Percentiles rank a stretch among this genome's conserved stretches.
phyloP scores from a whole-genome alignment of 2,797 vertebrate genomes.

The Falco biarmicus region DNA sequence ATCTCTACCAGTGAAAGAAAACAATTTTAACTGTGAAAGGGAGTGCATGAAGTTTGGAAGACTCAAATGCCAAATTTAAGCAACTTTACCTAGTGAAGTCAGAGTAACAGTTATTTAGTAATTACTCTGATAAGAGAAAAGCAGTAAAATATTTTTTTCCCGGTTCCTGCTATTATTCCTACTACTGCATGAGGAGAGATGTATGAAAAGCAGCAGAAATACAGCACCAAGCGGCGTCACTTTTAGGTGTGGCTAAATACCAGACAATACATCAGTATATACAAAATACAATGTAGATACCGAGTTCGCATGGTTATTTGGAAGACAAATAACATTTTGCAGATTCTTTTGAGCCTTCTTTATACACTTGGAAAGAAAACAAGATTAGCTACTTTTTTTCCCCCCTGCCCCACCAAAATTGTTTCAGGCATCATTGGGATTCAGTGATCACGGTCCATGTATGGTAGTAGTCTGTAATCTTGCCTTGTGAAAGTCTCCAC shows the following conservation, averaged over 20 bases:
- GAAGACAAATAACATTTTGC: neutral
- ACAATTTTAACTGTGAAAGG: neutral
- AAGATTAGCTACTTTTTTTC: rapidly evolving
- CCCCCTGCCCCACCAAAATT: neutral
- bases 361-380: neutral
- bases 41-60: neutral
- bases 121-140: neutral
- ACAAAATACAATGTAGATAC: neutral
- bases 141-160: neutral
- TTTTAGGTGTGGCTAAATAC: neutral
- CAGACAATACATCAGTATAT: neutral
- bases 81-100: neutral
- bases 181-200: neutral
- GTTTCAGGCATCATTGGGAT: neutral
- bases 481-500: neutral
- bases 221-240: neutral
- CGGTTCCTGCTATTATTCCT: neutral
- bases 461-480: neutral
- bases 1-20: neutral
- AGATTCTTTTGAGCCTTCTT: neutral
- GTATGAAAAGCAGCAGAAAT: neutral
- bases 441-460: neutral
- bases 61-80: neutral
- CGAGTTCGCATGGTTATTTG: neutral
- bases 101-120: neutral